These are phyloP conservation scores for Eptatretus atami DNA, from an alignment of 2,797 vertebrate genomes.

Conservation along the genomic window DNA sequence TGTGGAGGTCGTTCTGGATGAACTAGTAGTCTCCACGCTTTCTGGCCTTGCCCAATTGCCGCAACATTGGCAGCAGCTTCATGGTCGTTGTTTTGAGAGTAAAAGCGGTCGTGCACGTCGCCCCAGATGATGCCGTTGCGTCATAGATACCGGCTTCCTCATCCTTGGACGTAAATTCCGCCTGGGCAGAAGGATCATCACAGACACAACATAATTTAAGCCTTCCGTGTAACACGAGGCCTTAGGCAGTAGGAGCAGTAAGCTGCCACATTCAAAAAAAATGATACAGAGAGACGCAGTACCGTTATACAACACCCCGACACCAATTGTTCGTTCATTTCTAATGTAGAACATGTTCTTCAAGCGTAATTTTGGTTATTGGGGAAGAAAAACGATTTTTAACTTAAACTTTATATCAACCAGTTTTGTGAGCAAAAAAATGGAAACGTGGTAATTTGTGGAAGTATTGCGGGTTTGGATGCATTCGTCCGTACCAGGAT, in stretches of 20 bases:
- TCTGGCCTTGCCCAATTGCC: background rate
- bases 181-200: conserved; percentile 16
- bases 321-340: background rate
- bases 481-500: conserved; percentile 22
- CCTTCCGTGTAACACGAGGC: too few relatives aligned
- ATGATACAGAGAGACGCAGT: too few relatives aligned
- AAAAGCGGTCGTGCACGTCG: conserved; percentile 54
- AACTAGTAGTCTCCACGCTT: too few relatives aligned
- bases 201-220: too few relatives aligned
- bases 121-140: conserved; percentile 78
- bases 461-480: too few relatives aligned
- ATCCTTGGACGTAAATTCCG: conserved; percentile 34
- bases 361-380: background rate
- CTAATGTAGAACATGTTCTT: background rate
- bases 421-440: background rate
- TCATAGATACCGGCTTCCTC: conserved; percentile 25
- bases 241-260: too few relatives aligned
- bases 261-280: background rate
- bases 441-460: too few relatives aligned
- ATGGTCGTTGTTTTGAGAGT: conserved; percentile 64
- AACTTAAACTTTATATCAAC: background rate
- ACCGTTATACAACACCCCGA: too few relatives aligned
- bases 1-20: too few relatives aligned
- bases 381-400: background rate
- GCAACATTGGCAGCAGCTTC: conserved; percentile 19